These are phyloP conservation scores for Rhynchonycteris naso DNA, from an alignment of 2,797 vertebrate genomes.

Conservation along the genomic window DNA sequence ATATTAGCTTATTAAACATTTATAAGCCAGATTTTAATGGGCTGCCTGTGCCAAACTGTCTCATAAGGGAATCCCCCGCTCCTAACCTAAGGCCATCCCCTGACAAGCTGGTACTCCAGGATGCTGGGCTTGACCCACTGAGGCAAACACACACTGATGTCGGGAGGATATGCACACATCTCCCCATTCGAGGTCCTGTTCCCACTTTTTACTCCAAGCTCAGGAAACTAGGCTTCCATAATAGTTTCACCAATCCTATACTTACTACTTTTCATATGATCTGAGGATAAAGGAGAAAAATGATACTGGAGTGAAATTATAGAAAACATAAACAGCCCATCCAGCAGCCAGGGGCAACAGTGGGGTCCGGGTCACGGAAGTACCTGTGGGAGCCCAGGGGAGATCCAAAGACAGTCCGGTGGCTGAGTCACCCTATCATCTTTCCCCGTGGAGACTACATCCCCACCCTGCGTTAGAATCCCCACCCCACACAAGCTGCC, in stretches of 20 bases:
- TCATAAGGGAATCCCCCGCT: neutral
- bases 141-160: neutral
- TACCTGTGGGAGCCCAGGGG: neutral
- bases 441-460: neutral
- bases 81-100: neutral
- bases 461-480: neutral
- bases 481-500: neutral
- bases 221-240: neutral
- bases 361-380: neutral
- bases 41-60: neutral
- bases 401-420: neutral
- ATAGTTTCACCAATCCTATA: neutral
- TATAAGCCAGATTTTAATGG: neutral
- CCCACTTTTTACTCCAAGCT: neutral
- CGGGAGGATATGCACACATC: neutral
- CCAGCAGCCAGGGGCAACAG: neutral
- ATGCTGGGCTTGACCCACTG: neutral
- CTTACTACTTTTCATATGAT: neutral
- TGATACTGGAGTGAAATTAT: neutral
- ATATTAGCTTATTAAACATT: neutral
- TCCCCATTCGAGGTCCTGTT: neutral
- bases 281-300: conserved; percentile 37
- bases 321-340: neutral
- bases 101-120: neutral
- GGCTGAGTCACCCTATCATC: neutral